Conservation (phyloP, 2,797 vertebrate species). For the Sphaeramia orbicularis region DNA sequence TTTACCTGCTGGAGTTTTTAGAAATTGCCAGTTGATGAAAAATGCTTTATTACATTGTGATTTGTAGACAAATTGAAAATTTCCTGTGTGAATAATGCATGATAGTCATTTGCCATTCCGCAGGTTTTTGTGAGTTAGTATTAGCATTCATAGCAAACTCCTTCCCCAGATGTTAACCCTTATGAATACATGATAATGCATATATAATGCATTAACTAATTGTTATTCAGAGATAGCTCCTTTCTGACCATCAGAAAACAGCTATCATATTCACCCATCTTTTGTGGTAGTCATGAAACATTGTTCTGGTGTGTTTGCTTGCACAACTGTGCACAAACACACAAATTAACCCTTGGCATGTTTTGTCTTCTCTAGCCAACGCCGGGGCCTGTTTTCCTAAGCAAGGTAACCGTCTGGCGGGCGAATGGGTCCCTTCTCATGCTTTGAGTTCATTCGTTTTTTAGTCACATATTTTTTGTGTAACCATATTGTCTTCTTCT, state of each 20-base stretch:
- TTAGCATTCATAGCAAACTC: conserved; percentile 57
- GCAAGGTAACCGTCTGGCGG: conserved; percentile 84
- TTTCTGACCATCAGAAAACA: conserved; percentile 52
- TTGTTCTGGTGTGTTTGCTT: conserved; percentile 66
- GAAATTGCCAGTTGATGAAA: not conserved
- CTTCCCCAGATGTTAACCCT: conserved; percentile 46
- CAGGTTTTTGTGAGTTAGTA: conserved; percentile 31
- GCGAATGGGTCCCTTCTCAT: conserved; percentile 63
- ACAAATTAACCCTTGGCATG: conserved; percentile 84
- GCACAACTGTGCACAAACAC: conserved; percentile 74
- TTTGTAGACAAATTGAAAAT: conserved; percentile 9
- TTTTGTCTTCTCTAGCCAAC: conserved; percentile 86
- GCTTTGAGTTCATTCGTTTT: conserved; percentile 49
- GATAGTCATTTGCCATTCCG: conserved; percentile 33
- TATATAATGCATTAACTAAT: conserved; percentile 66
- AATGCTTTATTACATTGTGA: conserved; percentile 2
- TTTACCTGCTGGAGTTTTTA: conserved; percentile 8
- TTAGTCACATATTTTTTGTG: conserved; percentile 52
- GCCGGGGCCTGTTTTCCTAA: conserved; percentile 86
- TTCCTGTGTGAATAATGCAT: conserved; percentile 37
- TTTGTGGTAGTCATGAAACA: conserved; percentile 43
- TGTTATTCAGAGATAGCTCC: conserved; percentile 67
- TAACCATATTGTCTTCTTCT: conserved; percentile 47
- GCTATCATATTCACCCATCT: too few relatives aligned
- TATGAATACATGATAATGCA: conserved; percentile 72